phyloP scores from a whole-genome alignment of 2,797 vertebrate genomes.

The Chelon labrosus region DNA sequence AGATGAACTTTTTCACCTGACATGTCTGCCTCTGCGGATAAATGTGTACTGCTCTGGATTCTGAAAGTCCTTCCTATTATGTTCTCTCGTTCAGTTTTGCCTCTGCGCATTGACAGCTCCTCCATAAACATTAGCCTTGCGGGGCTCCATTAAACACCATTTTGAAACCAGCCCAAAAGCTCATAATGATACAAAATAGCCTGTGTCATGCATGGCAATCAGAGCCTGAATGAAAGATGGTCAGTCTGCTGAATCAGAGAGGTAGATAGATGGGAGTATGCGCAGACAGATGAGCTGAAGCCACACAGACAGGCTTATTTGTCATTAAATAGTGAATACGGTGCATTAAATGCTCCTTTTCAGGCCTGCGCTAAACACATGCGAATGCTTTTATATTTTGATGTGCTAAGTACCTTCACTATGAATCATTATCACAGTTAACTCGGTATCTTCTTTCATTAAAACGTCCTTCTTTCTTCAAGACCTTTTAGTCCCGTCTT shows the following conservation, averaged over 20 bases:
- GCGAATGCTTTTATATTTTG: slow-evolving; percentile 21
- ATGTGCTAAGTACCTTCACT: slow-evolving; percentile 6
- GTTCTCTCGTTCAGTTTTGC: background rate
- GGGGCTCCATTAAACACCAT: slow-evolving; percentile 40
- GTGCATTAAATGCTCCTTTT: slow-evolving; percentile 17
- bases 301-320: background rate
- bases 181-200: slow-evolving; percentile 46
- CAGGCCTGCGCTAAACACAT: background rate
- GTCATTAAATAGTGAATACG: slow-evolving; percentile 19
- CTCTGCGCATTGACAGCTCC: slow-evolving; percentile 30
- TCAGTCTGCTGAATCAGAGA: slow-evolving; percentile 21
- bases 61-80: background rate
- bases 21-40: background rate
- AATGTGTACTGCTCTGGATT: background rate
- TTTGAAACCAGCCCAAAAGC: slow-evolving; percentile 38
- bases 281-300: background rate
- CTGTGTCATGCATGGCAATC: slow-evolving; percentile 33
- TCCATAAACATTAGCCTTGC: slow-evolving; percentile 33
- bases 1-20: background rate
- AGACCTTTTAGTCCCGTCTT: background rate
- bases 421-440: slow-evolving; percentile 19
- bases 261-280: background rate
- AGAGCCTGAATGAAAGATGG: slow-evolving; percentile 35
- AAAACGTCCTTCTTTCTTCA: slow-evolving; percentile 8
- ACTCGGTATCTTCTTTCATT: slow-evolving; percentile 18